These are phyloP conservation scores for Eilema sororculum DNA, from an alignment of 2,888 invertebrate genomes.

Conservation along the genomic window DNA sequence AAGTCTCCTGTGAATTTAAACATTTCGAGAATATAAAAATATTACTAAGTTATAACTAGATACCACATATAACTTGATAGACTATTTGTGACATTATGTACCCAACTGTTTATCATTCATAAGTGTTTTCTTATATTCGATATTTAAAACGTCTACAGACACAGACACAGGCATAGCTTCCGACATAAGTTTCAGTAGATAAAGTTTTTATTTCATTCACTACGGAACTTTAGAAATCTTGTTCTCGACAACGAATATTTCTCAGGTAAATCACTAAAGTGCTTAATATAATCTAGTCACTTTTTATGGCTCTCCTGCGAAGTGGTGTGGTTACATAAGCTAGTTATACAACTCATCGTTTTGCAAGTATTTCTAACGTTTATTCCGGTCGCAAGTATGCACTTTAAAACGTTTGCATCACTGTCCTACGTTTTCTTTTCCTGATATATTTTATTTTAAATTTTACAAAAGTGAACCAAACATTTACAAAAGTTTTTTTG, in stretches of 20 bases:
- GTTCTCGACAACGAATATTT: conserved; percentile 18
- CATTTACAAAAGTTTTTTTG: background rate
- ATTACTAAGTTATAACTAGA: too few species aligned
- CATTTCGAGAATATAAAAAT: too few species aligned
- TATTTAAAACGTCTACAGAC: background rate
- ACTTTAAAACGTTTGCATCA: background rate
- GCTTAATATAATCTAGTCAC: background rate
- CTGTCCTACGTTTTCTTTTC: background rate
- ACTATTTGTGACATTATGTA: too few species aligned
- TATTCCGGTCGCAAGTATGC: background rate
- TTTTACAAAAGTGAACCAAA: background rate
- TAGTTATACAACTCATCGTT: background rate
- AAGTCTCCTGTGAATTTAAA: too few species aligned
- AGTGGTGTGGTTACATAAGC: conserved; percentile 8
- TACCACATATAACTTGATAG: too few species aligned
- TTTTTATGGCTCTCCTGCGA: conserved; percentile 11
- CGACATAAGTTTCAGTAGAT: conserved; percentile 2
- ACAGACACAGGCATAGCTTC: background rate
- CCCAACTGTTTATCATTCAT: too few species aligned
- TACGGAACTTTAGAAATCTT: conserved; percentile 17
- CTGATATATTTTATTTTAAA: background rate
- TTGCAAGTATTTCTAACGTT: background rate
- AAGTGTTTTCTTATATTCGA: background rate
- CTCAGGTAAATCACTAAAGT: conserved; percentile 24
- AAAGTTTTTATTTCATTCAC: conserved; percentile 19